A percentile compares a stretch with the other conserved stretches of the same genome.
Evolutionary conservation across 1,140 invertebrate species (phyloP).

Genomic region (Aphelinus atriplicis): DNA sequence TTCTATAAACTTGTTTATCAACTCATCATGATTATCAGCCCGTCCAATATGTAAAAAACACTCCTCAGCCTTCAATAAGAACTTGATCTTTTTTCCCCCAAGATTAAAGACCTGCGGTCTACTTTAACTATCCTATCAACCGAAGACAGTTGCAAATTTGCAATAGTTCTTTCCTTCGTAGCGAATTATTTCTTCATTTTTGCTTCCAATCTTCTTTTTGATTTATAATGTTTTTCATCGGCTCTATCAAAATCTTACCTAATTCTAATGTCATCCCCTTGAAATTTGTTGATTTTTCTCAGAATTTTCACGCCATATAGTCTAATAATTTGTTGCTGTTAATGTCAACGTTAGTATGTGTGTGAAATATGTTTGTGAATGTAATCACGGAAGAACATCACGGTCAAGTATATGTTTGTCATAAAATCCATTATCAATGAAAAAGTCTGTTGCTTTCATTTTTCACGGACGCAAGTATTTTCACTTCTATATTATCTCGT

Average conservation of each 20-base stretch:
- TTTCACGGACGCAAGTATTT: constrained; percentile 58
- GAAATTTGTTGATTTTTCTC: constrained; percentile 16
- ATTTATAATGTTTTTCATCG: constrained; percentile 18
- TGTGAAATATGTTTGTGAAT: not conserved
- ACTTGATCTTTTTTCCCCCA: too few species aligned
- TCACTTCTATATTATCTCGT: not conserved
- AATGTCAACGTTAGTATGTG: not conserved
- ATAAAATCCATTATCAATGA: constrained; percentile 58
- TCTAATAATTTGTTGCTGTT: not conserved
- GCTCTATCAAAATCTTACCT: constrained; percentile 27
- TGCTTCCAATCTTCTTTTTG: not conserved
- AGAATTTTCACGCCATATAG: not conserved
- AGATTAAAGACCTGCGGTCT: too few species aligned
- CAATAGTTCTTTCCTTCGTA: not conserved
- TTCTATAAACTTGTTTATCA: too few species aligned
- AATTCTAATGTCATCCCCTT: constrained; percentile 22
- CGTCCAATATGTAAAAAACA: too few species aligned
- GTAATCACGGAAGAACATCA: constrained; percentile 43
- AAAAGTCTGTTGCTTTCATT: constrained; percentile 45
- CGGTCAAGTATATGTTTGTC: constrained; percentile 51
- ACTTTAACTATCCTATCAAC: too few species aligned
- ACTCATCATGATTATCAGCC: too few species aligned
- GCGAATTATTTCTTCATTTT: constrained; percentile 12
- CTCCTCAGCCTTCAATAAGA: too few species aligned
- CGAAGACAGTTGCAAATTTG: too few species aligned